Percentiles rank a stretch among this genome's conserved stretches.
Evolutionary conservation across 2,888 invertebrate genomes (phyloP).

Genomic region (Diaprepes abbreviatus): DNA sequence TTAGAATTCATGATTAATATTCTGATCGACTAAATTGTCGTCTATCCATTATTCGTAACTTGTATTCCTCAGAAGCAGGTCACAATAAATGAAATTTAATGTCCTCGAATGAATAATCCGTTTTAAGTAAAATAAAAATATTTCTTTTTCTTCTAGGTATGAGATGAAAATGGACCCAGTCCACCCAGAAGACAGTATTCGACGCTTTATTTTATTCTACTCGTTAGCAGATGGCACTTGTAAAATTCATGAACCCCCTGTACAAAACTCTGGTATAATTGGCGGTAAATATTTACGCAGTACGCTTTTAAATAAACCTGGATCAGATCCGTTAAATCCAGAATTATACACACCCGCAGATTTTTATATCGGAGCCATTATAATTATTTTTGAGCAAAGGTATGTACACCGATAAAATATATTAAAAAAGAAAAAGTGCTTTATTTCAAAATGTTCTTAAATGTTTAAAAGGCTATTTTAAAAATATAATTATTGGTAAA

Average conservation of each 20-base stretch:
- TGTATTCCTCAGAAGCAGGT: no score
- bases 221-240: constrained; percentile 82
- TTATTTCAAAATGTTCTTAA: no score
- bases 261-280: constrained; percentile 81
- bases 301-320: constrained; percentile 78
- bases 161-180: constrained; percentile 83
- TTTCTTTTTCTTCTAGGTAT: constrained; percentile 76
- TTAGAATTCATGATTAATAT: no score
- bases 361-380: constrained; percentile 82
- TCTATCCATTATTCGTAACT: no score
- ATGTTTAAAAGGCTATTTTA: no score
- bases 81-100: no score
- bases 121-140: no score
- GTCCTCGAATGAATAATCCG: no score
- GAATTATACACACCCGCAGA: constrained; percentile 83
- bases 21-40: no score
- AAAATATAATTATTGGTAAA: no score
- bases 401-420: no score
- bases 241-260: constrained; percentile 80
- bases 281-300: constrained; percentile 83
- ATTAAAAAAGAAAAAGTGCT: no score
- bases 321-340: constrained; percentile 78
- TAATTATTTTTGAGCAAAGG: constrained; percentile 79
- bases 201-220: constrained; percentile 84
- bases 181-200: constrained; percentile 82